Percentiles rank a stretch among this genome's conserved stretches.
These are phyloP conservation scores for Ceratina australensis DNA, from an alignment of 1,140 invertebrate species.

Conservation along the genomic window DNA sequence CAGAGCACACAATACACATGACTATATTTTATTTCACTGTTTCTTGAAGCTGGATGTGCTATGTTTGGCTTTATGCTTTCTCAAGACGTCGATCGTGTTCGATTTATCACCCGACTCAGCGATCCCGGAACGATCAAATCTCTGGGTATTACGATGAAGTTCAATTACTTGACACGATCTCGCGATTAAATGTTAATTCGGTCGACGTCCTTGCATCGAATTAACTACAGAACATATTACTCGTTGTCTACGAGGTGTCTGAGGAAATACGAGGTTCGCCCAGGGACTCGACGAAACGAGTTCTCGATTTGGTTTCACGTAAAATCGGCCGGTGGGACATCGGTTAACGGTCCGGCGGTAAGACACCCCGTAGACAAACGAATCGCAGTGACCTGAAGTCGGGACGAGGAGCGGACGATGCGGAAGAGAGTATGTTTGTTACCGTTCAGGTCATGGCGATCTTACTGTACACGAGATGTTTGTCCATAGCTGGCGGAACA, in stretches of 20 bases:
- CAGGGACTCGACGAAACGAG: too few species aligned
- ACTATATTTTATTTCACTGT: constrained; percentile 64
- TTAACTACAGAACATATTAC: constrained; percentile 57
- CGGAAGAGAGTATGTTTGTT: constrained; percentile 19
- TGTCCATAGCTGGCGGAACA: constrained; percentile 78
- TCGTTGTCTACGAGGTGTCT: constrained; percentile 60
- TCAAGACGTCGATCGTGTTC: constrained; percentile 64
- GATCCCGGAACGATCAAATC: neutral
- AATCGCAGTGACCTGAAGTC: constrained; percentile 61
- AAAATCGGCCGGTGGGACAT: too few species aligned
- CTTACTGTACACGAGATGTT: constrained; percentile 71
- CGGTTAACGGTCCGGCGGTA: too few species aligned
- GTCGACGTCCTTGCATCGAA: constrained; percentile 60
- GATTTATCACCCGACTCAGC: neutral
- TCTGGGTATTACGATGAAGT: neutral
- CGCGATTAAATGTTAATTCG: constrained; percentile 37
- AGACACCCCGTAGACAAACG: constrained; percentile 60
- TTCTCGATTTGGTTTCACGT: too few species aligned
- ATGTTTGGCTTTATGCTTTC: constrained; percentile 73
- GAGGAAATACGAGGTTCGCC: too few species aligned
- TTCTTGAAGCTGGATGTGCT: constrained; percentile 70
- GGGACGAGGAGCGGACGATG: constrained; percentile 25
- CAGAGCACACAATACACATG: constrained; percentile 58
- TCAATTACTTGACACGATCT: neutral
- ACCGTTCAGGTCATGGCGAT: constrained; percentile 66